These are phyloP conservation scores for Ectropis grisescens DNA, from an alignment of 1,140 invertebrate genomes.

Conservation along the genomic window DNA sequence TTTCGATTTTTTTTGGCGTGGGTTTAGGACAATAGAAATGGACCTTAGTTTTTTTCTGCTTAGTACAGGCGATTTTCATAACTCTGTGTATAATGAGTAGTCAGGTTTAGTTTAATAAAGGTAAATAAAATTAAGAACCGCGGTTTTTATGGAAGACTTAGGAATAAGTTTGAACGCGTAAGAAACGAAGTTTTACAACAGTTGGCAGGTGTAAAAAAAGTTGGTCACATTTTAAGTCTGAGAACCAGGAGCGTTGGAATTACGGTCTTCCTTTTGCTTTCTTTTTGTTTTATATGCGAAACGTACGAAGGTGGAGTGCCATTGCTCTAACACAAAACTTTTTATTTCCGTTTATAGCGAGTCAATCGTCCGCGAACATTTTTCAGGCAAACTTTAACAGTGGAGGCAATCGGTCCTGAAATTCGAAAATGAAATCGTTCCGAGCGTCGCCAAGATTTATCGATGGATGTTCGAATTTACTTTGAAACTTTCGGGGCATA, in stretches of 20 bases:
- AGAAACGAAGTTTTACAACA: no score
- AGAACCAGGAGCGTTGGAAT: slow-evolving; percentile 45
- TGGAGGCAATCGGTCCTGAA: slow-evolving; percentile 68
- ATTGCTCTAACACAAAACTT: slow-evolving; percentile 67
- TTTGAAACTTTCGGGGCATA: slow-evolving; percentile 64
- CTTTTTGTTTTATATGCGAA: slow-evolving; percentile 59
- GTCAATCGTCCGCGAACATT: slow-evolving; percentile 68
- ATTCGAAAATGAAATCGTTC: slow-evolving; percentile 70
- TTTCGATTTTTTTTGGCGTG: no score
- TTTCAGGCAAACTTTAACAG: slow-evolving; percentile 70
- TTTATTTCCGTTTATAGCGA: slow-evolving; percentile 69
- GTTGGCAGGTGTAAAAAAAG: no score
- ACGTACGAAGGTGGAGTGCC: slow-evolving; percentile 58
- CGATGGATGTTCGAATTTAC: slow-evolving; percentile 69
- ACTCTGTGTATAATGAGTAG: no score
- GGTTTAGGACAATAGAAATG: no score
- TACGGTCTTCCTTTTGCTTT: slow-evolving; percentile 48
- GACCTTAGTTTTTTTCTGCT: no score
- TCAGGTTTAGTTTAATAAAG: no score
- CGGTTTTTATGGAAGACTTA: no score
- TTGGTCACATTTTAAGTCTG: slow-evolving; percentile 42
- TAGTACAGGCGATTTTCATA: no score
- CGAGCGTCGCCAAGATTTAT: slow-evolving; percentile 67
- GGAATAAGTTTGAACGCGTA: no score
- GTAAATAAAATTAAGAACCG: no score